Conservation (phyloP, 2,888 invertebrate genomes). For the Drosophila basisetae region DNA sequence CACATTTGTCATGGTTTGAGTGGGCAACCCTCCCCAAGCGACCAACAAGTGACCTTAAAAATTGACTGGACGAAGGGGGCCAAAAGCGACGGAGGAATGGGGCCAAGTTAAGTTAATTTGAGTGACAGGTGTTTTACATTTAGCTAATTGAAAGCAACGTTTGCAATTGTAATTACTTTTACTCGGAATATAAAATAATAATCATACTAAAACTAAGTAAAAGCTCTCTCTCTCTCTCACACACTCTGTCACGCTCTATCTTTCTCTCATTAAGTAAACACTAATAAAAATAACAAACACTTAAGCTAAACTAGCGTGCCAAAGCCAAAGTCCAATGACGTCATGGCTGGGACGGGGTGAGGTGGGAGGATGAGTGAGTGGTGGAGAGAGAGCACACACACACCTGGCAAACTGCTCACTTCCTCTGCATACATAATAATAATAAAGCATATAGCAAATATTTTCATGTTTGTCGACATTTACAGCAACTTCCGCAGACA, state of each 20-base stretch:
- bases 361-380: background rate
- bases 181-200: slow-evolving; percentile 28
- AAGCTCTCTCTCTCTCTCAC: slow-evolving; percentile 23
- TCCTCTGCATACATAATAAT: slow-evolving; percentile 36
- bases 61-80: background rate
- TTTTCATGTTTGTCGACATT: slow-evolving; percentile 75
- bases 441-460: slow-evolving; percentile 48
- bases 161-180: slow-evolving; percentile 42
- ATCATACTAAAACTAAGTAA: slow-evolving; percentile 49
- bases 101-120: slow-evolving; percentile 1
- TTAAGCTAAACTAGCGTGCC: slow-evolving; percentile 43
- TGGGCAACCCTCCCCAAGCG: slow-evolving; percentile 17
- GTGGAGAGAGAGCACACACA: background rate
- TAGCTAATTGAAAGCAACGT: slow-evolving; percentile 52
- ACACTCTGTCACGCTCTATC: background rate
- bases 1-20: slow-evolving; percentile 17
- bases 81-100: background rate
- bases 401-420: slow-evolving; percentile 25
- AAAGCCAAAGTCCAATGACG: slow-evolving; percentile 38
- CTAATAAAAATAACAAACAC: slow-evolving; percentile 9
- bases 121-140: slow-evolving; percentile 32
- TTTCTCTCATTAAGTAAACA: slow-evolving; percentile 1
- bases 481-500: slow-evolving; percentile 75
- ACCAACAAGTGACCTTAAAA: slow-evolving; percentile 28
- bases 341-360: slow-evolving; percentile 22